Percentiles rank a stretch among this genome's conserved stretches.
These are phyloP conservation scores for Schizopygopsis pylzovi DNA, from an alignment of 2,797 vertebrate species.

Conservation along the genomic window DNA sequence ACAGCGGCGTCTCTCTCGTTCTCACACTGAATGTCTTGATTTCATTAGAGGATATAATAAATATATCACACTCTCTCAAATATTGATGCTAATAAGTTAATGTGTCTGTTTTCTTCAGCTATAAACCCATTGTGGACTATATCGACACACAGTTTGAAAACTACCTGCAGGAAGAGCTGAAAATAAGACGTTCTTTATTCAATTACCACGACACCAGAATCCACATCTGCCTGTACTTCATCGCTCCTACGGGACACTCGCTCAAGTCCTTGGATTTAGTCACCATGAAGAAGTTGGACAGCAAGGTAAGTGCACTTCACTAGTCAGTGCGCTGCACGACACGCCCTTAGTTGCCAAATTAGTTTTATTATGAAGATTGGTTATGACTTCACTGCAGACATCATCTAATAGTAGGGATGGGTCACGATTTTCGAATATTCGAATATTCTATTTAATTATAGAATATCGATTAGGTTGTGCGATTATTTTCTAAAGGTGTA, in stretches of 20 bases:
- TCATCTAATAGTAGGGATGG: not conserved
- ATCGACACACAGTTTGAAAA: slow-evolving; percentile 99
- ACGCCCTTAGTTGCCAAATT: not conserved
- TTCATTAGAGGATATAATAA: not conserved
- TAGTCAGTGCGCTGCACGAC: not conserved
- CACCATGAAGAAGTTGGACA: slow-evolving; percentile 98
- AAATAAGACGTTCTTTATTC: slow-evolving; percentile 95
- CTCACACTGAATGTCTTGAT: not conserved
- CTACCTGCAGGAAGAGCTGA: slow-evolving; percentile 97
- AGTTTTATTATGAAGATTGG: not conserved
- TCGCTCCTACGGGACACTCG: slow-evolving; percentile 95
- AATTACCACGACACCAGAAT: slow-evolving; percentile 97
- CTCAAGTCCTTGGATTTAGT: slow-evolving; percentile 97
- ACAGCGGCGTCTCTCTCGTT: not conserved
- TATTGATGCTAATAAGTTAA: not conserved
- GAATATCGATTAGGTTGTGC: no score
- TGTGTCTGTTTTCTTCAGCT: slow-evolving; percentile 79
- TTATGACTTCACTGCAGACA: not conserved
- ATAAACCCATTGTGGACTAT: slow-evolving; percentile 99
- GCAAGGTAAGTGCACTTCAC: slow-evolving; percentile 82
- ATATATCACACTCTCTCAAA: not conserved
- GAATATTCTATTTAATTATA: no score
- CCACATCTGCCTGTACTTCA: slow-evolving; percentile 98
- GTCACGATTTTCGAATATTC: no score
- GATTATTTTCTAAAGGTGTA: no score